These are phyloP conservation scores for Adela reaumurella DNA, from an alignment of 2,888 invertebrate genomes.

Conservation along the genomic window DNA sequence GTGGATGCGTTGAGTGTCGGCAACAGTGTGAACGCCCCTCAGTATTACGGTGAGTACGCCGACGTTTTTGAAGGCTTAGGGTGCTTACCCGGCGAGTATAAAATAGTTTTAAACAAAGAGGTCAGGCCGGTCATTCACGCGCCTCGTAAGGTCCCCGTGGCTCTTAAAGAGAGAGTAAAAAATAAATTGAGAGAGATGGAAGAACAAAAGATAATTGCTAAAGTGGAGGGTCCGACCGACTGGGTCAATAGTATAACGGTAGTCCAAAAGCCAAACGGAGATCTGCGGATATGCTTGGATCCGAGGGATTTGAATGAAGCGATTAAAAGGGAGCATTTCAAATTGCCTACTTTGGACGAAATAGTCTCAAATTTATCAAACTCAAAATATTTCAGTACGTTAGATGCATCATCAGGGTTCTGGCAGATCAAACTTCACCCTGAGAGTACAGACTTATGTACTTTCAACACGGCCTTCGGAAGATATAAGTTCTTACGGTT, in stretches of 20 bases:
- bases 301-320: conserved; percentile 14
- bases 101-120: conserved; percentile 8
- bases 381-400: conserved; percentile 12
- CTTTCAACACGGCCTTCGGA: conserved; percentile 14
- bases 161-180: conserved; percentile 12
- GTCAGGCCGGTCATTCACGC: conserved; percentile 12
- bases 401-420: conserved; percentile 12
- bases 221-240: conserved; percentile 14
- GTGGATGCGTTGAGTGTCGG: conserved; percentile 3
- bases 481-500: conserved; percentile 14
- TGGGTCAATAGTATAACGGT: conserved; percentile 17
- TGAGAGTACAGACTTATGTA: conserved; percentile 12
- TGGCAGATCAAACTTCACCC: conserved; percentile 11
- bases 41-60: conserved; percentile 6
- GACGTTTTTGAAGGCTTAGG: conserved; percentile 10
- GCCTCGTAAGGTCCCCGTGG: conserved; percentile 14
- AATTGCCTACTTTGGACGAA: conserved; percentile 8
- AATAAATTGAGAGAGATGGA: conserved; percentile 13
- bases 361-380: background rate
- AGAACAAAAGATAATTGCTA: conserved; percentile 11
- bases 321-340: conserved; percentile 13
- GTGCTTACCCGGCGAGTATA: conserved; percentile 9
- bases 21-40: background rate
- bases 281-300: conserved; percentile 12
- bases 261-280: conserved; percentile 14